Evolutionary conservation across 2,113 vertebrate genomes (phyloP).

Genomic region (Aegotheles bennettii): DNA sequence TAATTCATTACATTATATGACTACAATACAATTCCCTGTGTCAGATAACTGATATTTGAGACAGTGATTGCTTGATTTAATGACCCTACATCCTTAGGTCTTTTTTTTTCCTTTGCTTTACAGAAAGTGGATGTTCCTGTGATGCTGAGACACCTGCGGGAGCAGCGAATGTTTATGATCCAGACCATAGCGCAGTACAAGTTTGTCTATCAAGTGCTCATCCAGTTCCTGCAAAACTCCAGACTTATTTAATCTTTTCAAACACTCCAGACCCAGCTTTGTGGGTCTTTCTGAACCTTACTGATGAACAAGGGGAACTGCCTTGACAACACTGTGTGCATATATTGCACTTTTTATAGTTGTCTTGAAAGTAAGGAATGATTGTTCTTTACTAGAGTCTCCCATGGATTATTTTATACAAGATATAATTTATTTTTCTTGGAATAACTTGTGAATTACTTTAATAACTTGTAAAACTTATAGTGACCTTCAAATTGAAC

Average conservation of each 20-base stretch:
- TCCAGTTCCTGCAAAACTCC: constrained; percentile 92
- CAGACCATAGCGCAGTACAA: constrained; percentile 94
- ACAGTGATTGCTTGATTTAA: background rate
- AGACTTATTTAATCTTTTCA: constrained; percentile 83
- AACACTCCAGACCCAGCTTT: background rate
- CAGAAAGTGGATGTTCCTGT: constrained; percentile 89
- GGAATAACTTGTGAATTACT: constrained; percentile 68
- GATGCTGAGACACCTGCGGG: constrained; percentile 87
- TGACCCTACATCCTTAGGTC: background rate
- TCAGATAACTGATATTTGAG: background rate
- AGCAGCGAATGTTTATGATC: constrained; percentile 94
- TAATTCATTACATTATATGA: background rate
- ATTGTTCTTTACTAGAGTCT: constrained; percentile 3
- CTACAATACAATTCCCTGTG: background rate
- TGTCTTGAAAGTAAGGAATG: constrained; percentile 40
- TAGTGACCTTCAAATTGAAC: constrained; percentile 44
- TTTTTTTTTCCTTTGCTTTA: constrained; percentile 6
- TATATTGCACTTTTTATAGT: constrained; percentile 1
- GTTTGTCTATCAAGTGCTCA: constrained; percentile 94
- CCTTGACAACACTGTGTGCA: constrained; percentile 4
- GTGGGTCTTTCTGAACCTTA: constrained; percentile 9
- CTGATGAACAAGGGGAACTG: constrained; percentile 12
- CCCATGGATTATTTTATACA: constrained; percentile 71
- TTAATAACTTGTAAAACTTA: constrained; percentile 43
- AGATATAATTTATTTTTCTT: constrained; percentile 80